Conservation (phyloP, 1,140 invertebrate species). For the Pseudomyrmex sp. region DNA sequence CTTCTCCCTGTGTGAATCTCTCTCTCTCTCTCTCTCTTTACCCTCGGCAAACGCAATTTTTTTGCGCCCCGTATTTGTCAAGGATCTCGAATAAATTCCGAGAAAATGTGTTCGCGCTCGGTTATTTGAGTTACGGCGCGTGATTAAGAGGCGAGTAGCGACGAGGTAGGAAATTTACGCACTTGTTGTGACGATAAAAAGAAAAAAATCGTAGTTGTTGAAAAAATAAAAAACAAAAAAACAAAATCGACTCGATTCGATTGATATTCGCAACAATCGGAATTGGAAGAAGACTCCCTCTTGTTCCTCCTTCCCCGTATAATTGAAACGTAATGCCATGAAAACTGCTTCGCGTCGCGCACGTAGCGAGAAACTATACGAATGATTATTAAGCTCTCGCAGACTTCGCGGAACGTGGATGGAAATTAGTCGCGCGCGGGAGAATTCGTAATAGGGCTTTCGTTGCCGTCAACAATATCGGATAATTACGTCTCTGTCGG, state of each 20-base stretch:
- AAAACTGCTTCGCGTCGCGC: not conserved
- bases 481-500: constrained; percentile 70
- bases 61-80: constrained; percentile 55
- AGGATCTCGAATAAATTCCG: constrained; percentile 55
- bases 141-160: constrained; percentile 18
- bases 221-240: not conserved
- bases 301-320: not conserved
- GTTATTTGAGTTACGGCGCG: constrained; percentile 20
- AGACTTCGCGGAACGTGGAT: constrained; percentile 36
- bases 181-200: not conserved
- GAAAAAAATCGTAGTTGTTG: not conserved
- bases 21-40: constrained; percentile 9
- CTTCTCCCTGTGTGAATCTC: constrained; percentile 10
- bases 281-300: no score
- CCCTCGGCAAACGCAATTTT: constrained; percentile 54
- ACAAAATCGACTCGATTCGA: no score
- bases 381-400: constrained; percentile 33
- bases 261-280: no score
- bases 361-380: constrained; percentile 1
- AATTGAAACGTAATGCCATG: constrained; percentile 1
- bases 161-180: not conserved
- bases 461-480: constrained; percentile 72
- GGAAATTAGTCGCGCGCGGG: constrained; percentile 50
- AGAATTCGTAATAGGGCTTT: constrained; percentile 69
- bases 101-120: constrained; percentile 35